Base-by-base conservation (phyloP, 1,140 invertebrate species). In the Drosophila seguyi region DNA sequence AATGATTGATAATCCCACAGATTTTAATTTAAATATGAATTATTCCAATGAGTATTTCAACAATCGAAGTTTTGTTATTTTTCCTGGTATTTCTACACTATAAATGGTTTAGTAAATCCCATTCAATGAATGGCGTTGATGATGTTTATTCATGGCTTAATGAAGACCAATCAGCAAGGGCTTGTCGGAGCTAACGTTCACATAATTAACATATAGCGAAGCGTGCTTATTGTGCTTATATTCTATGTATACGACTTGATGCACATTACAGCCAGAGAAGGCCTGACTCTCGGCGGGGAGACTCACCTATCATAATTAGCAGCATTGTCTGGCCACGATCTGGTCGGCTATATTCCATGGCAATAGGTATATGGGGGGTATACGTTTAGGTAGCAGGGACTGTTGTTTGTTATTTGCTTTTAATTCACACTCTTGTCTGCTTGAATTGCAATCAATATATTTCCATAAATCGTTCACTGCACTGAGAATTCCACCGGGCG, bases 401-500 rank as follows among this genome's bases (percentile, higher is more conserved):
- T 68, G 72, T 53, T 75, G 63, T 50, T 75, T 79, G 55, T 57
- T 75, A 61, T 61, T 75, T 73, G 62, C 56, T 79, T 79, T 75
- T 75, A 20, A 45, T 75, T 80, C 73, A 79, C 67, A 79, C 75
- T 79, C 68, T 72, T 72, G 52, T 72, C 67, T 31, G 67, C 52
- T 41, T 48, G 66, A 72, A 58, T 72, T 71, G 66, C 57, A 74
- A 74, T 74, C 71, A 74, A 74, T 74, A 38, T 53, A 74, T 74
- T 74, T 74, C 69, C 79, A 60, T 84, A 75, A 84, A 83, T 75
- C 76, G 82, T 81, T 74, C 50, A 77, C 67, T 78, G 62, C 72
- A 79, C 78, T 71, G 25, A 53, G 67, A 71, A 71, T 59, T 75
- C 57, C 72, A 71, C 71, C 65, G 65, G 57, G 59, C 41, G 8